Conservation (phyloP, 2,797 vertebrate genomes). For the Chanos chanos region DNA sequence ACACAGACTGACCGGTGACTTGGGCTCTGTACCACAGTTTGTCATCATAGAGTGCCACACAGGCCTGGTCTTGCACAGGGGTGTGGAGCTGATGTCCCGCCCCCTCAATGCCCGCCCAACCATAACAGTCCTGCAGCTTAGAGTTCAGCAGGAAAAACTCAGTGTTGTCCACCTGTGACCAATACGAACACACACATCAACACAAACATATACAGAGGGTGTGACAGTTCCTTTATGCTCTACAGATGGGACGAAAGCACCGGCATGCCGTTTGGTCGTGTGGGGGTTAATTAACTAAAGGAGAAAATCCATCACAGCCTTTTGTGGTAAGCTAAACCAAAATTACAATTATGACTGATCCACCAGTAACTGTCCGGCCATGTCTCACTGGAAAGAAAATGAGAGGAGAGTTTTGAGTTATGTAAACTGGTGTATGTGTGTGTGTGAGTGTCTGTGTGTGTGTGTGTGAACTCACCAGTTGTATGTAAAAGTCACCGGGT, state of each 20-base stretch:
- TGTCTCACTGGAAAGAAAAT: too few relatives aligned
- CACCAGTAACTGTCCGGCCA: too few relatives aligned
- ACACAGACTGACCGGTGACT: conserved; percentile 59
- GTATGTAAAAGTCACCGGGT: conserved; percentile 71
- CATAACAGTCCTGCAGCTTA: conserved; percentile 69
- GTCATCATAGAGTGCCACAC: conserved; percentile 60
- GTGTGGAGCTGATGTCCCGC: conserved; percentile 59
- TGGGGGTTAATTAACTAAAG: too few relatives aligned
- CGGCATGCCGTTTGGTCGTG: too few relatives aligned
- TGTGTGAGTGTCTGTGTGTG: background rate
- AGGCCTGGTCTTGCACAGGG: conserved; percentile 64
- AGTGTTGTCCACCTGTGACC: conserved; percentile 62
- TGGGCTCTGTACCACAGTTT: conserved; percentile 67
- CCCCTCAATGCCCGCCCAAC: background rate
- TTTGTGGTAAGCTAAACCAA: too few relatives aligned
- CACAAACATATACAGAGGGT: background rate
- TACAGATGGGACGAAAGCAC: too few relatives aligned
- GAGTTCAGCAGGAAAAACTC: conserved; percentile 62
- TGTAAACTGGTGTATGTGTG: background rate
- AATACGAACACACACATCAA: background rate
- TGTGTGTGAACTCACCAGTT: conserved; percentile 35
- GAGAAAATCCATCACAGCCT: too few relatives aligned
- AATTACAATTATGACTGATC: too few relatives aligned
- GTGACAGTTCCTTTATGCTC: too few relatives aligned
- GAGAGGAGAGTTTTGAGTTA: background rate